Conservation (phyloP, 2,888 invertebrate genomes). For the Litoditis marina region DNA sequence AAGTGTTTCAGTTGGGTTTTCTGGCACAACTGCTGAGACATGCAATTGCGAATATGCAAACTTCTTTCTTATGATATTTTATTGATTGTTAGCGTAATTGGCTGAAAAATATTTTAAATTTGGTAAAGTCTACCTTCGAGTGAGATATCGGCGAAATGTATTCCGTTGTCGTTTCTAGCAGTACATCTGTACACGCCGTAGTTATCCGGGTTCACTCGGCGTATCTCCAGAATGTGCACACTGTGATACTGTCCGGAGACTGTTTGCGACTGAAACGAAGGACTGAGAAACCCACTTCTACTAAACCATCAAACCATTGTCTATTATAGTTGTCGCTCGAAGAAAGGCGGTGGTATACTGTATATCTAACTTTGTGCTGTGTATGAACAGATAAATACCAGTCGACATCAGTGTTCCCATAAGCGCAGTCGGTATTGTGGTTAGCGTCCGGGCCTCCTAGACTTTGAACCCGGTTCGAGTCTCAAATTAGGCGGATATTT, state of each 20-base stretch:
- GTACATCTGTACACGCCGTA: constrained; percentile 58
- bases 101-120: not conserved
- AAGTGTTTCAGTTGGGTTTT: no score
- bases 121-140: constrained; percentile 31
- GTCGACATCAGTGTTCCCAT: not conserved
- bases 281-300: not conserved
- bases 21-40: no score
- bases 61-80: not conserved
- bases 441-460: no score
- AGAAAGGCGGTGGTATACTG: no score
- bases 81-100: not conserved
- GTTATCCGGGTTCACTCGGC: constrained; percentile 37
- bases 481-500: no score
- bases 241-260: constrained; percentile 52
- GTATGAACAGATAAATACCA: no score
- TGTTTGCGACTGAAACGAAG: constrained; percentile 40
- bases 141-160: constrained; percentile 52
- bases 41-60: no score
- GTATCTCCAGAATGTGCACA: constrained; percentile 55
- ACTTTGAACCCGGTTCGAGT: no score
- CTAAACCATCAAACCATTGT: no score
- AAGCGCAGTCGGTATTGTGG: no score
- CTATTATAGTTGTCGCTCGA: no score
- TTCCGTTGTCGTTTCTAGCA: constrained; percentile 59
- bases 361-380: no score